Base-by-base conservation (phyloP, 2,113 vertebrate species). In the Nothocercus julius region DNA sequence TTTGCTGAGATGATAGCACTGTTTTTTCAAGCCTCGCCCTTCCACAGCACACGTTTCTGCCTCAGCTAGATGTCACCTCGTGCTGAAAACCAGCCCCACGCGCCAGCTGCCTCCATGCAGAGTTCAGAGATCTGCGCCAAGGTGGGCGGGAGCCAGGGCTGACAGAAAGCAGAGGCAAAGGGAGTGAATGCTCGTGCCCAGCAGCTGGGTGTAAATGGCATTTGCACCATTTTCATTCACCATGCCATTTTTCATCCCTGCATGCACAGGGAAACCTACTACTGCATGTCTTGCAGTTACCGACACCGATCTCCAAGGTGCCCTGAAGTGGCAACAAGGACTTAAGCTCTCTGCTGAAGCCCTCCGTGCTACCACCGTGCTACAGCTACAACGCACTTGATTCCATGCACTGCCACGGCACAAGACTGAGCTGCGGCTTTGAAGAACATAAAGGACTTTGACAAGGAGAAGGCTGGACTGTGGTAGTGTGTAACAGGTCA, bases 361-460 rank as follows among this genome's bases (percentile, higher is more conserved):
- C 8, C 22, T 54, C 30, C 28, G 1, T 82, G 19, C 12, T 61
- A 5, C 20, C 36, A 28, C 15, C 59, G 3, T 16, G 12, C 44
- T 77, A 66, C 32, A 73, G 54, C 19, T 62, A 5, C 6, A 24
- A 15, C 11, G 9, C 8, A 51, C 1, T 34, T 16, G 11, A 81
- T 36, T 58, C 5, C 73, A 34, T 5, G 67, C 21, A 84, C 40
- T 11, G 40, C 58, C 6, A 22, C 11, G 12, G 6, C 62, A 9
- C 25, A 58, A 61, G 15, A 28, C 8, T 68, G 75, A 16, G 15
- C 11, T 58, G 6, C 0, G 7, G 0, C 67, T 81, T 69, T 53
- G 10, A 54, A 36, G 34, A 54, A 61, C 3, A 79, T 2, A 44
- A 82, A 6, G 1, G 62, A 2, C 1, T 0, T 45, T 38, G 49